phyloP scores from a whole-genome alignment of 1,140 invertebrate genomes.

The Sminthurinus signatus region DNA sequence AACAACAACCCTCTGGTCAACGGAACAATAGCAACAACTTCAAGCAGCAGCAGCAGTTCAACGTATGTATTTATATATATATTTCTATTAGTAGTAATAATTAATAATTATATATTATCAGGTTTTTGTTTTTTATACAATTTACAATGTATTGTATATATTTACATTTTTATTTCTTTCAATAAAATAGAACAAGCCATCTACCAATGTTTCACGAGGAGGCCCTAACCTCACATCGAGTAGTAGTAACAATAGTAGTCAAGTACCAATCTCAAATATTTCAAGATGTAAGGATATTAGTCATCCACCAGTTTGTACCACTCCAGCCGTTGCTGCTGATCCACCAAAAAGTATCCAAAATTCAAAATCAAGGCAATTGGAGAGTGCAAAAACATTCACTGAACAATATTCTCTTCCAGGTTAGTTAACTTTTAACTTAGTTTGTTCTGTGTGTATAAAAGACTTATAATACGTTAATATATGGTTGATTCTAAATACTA shows the following conservation, averaged over 20 bases:
- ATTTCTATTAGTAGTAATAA: too few species aligned
- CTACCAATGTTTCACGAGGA: background rate
- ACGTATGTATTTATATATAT: too few species aligned
- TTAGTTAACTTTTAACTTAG: too few species aligned
- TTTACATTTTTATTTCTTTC: too few species aligned
- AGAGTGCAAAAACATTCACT: conserved; percentile 37
- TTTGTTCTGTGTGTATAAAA: too few species aligned
- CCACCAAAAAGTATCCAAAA: conserved; percentile 21
- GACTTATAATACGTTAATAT: too few species aligned
- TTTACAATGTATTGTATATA: too few species aligned
- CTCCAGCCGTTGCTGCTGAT: conserved; percentile 17
- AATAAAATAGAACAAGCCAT: too few species aligned
- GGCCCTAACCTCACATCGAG: background rate
- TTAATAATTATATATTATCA: too few species aligned
- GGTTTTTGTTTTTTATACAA: too few species aligned
- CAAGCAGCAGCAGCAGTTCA: conserved; percentile 16
- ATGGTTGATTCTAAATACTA: too few species aligned
- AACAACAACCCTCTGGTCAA: conserved; percentile 14
- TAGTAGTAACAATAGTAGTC: too few species aligned
- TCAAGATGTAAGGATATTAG: conserved; percentile 16
- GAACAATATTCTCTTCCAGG: conserved; percentile 37
- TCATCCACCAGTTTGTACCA: conserved; percentile 18
- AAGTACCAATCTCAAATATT: conserved; percentile 23
- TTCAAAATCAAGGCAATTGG: conserved; percentile 14
- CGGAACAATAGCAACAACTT: conserved; percentile 27